Percentiles rank a stretch among this genome's conserved stretches.
These are phyloP conservation scores for Malurus leucopterus DNA, from an alignment of 2,797 vertebrate genomes.

Conservation along the genomic window DNA sequence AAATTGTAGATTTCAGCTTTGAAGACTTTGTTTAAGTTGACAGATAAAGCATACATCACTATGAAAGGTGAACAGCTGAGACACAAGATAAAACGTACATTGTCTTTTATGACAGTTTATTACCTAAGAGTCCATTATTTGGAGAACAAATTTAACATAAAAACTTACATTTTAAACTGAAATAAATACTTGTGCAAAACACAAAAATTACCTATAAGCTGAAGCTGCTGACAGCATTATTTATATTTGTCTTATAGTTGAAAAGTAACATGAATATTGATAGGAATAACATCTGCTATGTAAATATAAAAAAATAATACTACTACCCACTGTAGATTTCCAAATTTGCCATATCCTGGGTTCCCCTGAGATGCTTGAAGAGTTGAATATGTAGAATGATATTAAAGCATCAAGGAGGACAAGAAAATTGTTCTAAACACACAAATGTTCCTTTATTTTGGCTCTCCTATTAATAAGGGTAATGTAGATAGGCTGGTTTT, in stretches of 20 bases:
- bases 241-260: not conserved
- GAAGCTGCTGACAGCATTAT: not conserved
- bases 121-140: not conserved
- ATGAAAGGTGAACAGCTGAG: not conserved
- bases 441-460: not conserved
- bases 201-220: not conserved
- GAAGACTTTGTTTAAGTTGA: not conserved
- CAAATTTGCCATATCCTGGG: not conserved
- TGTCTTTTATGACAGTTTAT: not conserved
- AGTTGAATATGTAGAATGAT: not conserved
- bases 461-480: rapidly evolving
- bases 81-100: not conserved
- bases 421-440: not conserved
- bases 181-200: not conserved
- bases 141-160: not conserved
- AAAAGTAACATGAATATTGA: not conserved
- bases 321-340: not conserved
- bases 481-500: rapidly evolving
- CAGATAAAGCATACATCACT: not conserved
- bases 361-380: not conserved
- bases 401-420: not conserved
- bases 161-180: not conserved
- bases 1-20: not conserved
- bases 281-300: not conserved
- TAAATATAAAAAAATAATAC: not conserved